Base-by-base conservation (phyloP, 2,113 vertebrate genomes). In the Leucoraja erinaceus region DNA sequence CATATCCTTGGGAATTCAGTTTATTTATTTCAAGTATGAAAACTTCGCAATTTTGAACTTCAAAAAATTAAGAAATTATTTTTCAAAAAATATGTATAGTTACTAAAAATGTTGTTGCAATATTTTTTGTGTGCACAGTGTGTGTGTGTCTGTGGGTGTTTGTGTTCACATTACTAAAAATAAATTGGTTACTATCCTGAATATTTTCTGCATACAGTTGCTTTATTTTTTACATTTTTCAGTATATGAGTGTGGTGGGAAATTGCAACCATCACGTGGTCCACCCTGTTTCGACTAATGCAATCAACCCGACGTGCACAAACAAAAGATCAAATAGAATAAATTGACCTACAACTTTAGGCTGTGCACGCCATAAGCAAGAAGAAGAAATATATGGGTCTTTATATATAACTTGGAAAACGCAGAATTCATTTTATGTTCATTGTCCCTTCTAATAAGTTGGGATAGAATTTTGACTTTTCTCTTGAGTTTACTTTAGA, bases 131-230 rank as follows among this genome's bases (percentile, higher is more conserved):
- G 56, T 56, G 47, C 54, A 47, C 10, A 1, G 38, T 47, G 38
- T 47, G 38, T 47, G 38, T 47, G 38, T 47, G 38, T 47, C 38
- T 47, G 38, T 68, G 66, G 10, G 66, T 68, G 66, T 68, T 10
- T 10, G 16, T 86, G 81, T 54, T 86, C 25, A 28, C 56, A n/a
- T 86, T 59, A 10, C 81, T 86, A 83, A 20, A 81, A 81, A 86
- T 86, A 86, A 86, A 86, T 86, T 25, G 59, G 56, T 59, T 86
- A 86, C 22, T 25, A 86, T 86, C 54, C 59, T 56, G 11, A n/a
- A 59, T 86, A 61, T 61, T 86, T 56, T 61, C 81, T 61, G 56
- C 25, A 25, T 56, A 47, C 28, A 3, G 47, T 83, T 47, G 7
- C 18, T 47, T 61, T 31, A n/a, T n/a, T 86, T 61, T 61, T 12